Percentiles rank a stretch among this genome's conserved stretches.
Conservation (phyloP, 2,797 vertebrate genomes). For the Chaetodon trifasciatus region DNA sequence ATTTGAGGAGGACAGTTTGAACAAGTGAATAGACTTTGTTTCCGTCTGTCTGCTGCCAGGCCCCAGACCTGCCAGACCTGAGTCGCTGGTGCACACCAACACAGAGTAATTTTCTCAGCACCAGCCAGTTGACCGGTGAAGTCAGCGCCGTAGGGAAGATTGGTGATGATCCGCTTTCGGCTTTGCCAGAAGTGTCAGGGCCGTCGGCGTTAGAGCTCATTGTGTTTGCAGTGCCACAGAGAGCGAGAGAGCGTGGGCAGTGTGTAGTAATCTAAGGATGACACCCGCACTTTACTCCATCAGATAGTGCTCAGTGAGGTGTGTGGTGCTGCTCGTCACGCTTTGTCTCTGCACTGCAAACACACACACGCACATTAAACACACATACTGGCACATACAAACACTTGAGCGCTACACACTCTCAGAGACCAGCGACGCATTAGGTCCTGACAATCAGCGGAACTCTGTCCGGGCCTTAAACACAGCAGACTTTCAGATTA, state of each 20-base stretch:
- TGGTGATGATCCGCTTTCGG: conserved; percentile 67
- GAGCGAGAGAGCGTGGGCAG: conserved; percentile 52
- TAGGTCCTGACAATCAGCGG: conserved; percentile 53
- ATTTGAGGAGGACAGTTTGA: conserved; percentile 65
- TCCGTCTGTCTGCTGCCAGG: conserved; percentile 44
- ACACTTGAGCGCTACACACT: conserved; percentile 14
- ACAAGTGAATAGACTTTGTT: conserved; percentile 58
- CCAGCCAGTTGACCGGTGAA: conserved; percentile 70
- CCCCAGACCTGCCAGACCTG: conserved; percentile 35
- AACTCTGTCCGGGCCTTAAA: conserved; percentile 44
- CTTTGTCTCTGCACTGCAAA: conserved; percentile 53
- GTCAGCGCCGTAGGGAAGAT: conserved; percentile 60
- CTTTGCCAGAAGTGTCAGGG: conserved; percentile 68
- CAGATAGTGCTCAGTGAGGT: conserved; percentile 72
- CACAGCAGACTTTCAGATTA: conserved; percentile 55
- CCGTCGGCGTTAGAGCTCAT: conserved; percentile 62
- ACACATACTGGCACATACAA: conserved; percentile 4
- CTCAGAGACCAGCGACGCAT: conserved; percentile 20
- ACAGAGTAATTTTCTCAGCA: conserved; percentile 67
- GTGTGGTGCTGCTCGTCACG: conserved; percentile 54
- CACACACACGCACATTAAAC: conserved; percentile 17
- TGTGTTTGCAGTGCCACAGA: conserved; percentile 58
- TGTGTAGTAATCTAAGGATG: conserved; percentile 67
- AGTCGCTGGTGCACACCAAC: conserved; percentile 46
- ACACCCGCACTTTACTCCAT: conserved; percentile 70